Conservation (phyloP, 2,888 invertebrate genomes). For the Parnassius apollo region DNA sequence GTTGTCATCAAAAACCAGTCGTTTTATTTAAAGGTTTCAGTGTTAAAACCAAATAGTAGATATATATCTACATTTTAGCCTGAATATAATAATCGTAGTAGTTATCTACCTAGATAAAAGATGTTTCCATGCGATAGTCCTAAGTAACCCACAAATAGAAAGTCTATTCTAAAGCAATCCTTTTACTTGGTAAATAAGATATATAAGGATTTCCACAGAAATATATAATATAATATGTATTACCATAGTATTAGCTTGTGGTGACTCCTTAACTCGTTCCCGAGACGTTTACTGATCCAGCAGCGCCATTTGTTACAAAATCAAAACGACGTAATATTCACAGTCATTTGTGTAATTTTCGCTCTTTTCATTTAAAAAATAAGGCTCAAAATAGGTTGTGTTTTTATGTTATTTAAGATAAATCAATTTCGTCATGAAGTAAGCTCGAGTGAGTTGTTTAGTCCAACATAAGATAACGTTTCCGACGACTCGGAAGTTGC, state of each 20-base stretch:
- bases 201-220: not conserved
- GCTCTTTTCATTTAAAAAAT: not conserved
- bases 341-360: not conserved
- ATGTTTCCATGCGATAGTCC: too few relatives aligned
- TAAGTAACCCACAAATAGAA: too few relatives aligned
- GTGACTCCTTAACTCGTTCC: constrained; percentile 64
- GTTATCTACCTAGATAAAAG: too few relatives aligned
- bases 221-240: constrained; percentile 43
- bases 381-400: constrained; percentile 6
- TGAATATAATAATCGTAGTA: too few relatives aligned
- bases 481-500: constrained; percentile 57
- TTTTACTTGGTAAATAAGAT: too few relatives aligned
- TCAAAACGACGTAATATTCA: constrained; percentile 28
- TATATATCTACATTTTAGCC: too few relatives aligned
- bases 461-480: constrained; percentile 67
- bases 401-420: constrained; percentile 30
- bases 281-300: constrained; percentile 58
- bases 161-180: too few relatives aligned
- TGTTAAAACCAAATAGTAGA: too few relatives aligned
- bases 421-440: constrained; percentile 34
- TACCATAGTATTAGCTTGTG: constrained; percentile 67
- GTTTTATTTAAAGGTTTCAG: too few relatives aligned
- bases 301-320: constrained; percentile 39
- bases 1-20: too few relatives aligned
- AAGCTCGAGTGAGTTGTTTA: constrained; percentile 70